Conservation (phyloP, 2,113 vertebrate genomes). For the Prochilodus magdalenae region DNA sequence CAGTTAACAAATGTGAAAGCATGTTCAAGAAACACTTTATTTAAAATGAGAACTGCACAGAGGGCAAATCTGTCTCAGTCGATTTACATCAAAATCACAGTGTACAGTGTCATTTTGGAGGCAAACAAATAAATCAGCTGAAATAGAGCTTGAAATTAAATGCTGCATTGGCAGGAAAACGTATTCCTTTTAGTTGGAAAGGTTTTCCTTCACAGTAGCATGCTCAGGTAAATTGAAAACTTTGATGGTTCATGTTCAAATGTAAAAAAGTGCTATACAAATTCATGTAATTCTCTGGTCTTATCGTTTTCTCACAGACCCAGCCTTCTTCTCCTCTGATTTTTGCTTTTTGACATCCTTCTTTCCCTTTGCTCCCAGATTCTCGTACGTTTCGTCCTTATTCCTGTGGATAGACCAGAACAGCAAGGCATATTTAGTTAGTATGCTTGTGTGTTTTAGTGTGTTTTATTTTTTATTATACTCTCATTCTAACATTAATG, state of each 20-base stretch:
- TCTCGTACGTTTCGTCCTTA: slow-evolving; percentile 89
- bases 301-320: slow-evolving; percentile 87
- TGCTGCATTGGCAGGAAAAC: neutral
- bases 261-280: neutral
- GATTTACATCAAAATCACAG: neutral
- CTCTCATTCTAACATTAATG: too few species aligned
- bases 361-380: slow-evolving; percentile 79
- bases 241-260: neutral
- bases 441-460: too few species aligned
- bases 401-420: slow-evolving; percentile 70
- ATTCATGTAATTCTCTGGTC: neutral
- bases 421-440: neutral
- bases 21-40: neutral
- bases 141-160: neutral
- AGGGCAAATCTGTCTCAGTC: neutral
- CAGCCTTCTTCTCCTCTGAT: slow-evolving; percentile 82
- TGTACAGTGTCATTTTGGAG: slow-evolving; percentile 4
- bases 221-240: neutral
- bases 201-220: neutral
- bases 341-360: slow-evolving; percentile 84
- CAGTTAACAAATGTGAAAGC: neutral
- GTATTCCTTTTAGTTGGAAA: neutral
- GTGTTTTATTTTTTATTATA: too few species aligned
- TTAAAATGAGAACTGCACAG: neutral
- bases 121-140: neutral